Conservation (phyloP, 1,140 invertebrate species). For the Drosophila subpulchrella region DNA sequence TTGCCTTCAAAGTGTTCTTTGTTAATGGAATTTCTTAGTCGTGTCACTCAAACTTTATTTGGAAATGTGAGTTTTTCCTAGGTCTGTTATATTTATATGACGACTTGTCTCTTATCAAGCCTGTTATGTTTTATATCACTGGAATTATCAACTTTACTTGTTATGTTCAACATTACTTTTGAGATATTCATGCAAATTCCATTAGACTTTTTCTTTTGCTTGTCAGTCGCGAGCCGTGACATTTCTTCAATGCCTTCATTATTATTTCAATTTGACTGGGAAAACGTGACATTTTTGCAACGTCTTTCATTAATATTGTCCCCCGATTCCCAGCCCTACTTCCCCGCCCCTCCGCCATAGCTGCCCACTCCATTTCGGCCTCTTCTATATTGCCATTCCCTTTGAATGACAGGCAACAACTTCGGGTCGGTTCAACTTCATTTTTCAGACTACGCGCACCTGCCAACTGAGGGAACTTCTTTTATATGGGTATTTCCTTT, state of each 20-base stretch:
- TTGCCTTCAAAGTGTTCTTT: constrained; percentile 27
- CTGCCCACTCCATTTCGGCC: constrained; percentile 2
- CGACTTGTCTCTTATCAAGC: constrained; percentile 21
- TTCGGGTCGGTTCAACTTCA: constrained; percentile 67
- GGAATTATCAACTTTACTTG: constrained; percentile 34
- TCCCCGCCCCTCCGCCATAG: constrained; percentile 3
- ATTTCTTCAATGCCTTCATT: constrained; percentile 64
- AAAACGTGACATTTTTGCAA: constrained; percentile 63
- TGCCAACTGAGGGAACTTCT: constrained; percentile 58
- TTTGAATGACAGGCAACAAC: constrained; percentile 73
- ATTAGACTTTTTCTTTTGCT: constrained; percentile 22
- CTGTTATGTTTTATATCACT: constrained; percentile 42
- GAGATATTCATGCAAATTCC: constrained; percentile 42
- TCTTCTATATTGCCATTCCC: constrained; percentile 36
- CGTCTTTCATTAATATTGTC: constrained; percentile 63
- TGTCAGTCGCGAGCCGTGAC: constrained; percentile 42
- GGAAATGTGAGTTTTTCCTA: constrained; percentile 2
- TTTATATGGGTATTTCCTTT: constrained; percentile 19
- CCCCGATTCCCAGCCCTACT: constrained; percentile 20
- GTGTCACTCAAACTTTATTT: constrained; percentile 38
- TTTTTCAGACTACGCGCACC: constrained; percentile 76
- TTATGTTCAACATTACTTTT: constrained; percentile 19
- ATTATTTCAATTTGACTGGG: constrained; percentile 60
- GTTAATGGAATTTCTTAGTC: constrained; percentile 12
- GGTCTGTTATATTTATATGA: not conserved